Evolutionary conservation across 1,140 invertebrate genomes (phyloP).

Genomic region (Pentalonia nigronervosa): DNA sequence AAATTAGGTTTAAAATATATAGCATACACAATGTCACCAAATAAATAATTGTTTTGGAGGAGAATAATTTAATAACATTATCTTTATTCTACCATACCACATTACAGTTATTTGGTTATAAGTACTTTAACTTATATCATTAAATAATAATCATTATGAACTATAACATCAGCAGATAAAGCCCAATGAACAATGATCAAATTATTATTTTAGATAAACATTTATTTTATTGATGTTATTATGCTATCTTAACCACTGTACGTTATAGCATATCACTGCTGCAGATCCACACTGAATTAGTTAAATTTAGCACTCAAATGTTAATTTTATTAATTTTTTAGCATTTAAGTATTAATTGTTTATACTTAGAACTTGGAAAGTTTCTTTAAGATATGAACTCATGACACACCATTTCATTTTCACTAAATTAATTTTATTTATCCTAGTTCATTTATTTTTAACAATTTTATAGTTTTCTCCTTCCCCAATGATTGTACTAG

Average conservation of each 20-base stretch:
- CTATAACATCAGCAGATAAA: neutral
- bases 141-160: neutral
- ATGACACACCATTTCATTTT: neutral
- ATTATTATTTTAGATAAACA: conserved; percentile 10
- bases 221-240: conserved; percentile 20
- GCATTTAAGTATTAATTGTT: no score
- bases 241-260: neutral
- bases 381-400: neutral
- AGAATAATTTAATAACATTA: neutral
- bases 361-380: neutral
- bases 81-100: neutral
- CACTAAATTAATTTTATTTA: no score
- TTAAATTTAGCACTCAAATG: neutral
- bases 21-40: neutral
- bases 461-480: no score
- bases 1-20: neutral
- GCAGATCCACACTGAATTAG: neutral
- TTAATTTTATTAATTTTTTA: no score
- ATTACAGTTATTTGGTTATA: neutral
- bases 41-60: neutral
- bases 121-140: neutral
- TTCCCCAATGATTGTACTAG: neutral
- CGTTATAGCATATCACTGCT: neutral
- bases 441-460: no score
- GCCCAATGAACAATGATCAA: neutral